Evolutionary conservation across 2,113 vertebrate species (phyloP).

Genomic region (Sinocyclocheilus rhinocerous): DNA sequence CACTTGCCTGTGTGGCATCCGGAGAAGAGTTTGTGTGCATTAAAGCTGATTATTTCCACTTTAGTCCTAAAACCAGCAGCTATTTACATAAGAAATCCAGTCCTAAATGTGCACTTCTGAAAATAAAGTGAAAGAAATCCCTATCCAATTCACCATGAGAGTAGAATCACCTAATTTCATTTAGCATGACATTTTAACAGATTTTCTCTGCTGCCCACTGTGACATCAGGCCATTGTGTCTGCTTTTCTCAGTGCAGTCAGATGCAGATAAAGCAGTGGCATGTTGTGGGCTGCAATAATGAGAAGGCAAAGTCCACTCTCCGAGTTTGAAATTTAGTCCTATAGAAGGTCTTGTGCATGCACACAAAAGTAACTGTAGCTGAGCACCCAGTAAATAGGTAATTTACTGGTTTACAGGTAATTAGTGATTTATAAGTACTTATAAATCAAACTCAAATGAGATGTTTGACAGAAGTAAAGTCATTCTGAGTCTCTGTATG

Average conservation of each 20-base stretch:
- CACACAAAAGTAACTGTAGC: too few relatives aligned
- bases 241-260: background rate
- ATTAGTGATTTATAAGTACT: background rate
- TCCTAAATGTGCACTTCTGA: conserved; percentile 20
- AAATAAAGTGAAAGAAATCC: background rate
- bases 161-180: background rate
- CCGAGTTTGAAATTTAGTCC: background rate
- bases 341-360: background rate
- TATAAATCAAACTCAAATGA: background rate
- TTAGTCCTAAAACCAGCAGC: conserved; percentile 16
- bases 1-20: background rate
- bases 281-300: background rate
- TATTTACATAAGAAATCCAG: conserved; percentile 35
- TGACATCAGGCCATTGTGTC: background rate
- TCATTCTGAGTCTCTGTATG: too few relatives aligned
- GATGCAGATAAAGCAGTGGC: background rate
- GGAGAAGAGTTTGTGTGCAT: conserved; percentile 26
- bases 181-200: background rate
- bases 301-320: background rate
- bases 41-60: conserved; percentile 47
- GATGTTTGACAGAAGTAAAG: too few relatives aligned
- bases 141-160: background rate
- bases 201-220: background rate
- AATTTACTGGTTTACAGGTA: background rate
- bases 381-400: too few relatives aligned